Evolutionary conservation across 2,797 vertebrate genomes (phyloP).

Genomic region (Ibycter americanus): DNA sequence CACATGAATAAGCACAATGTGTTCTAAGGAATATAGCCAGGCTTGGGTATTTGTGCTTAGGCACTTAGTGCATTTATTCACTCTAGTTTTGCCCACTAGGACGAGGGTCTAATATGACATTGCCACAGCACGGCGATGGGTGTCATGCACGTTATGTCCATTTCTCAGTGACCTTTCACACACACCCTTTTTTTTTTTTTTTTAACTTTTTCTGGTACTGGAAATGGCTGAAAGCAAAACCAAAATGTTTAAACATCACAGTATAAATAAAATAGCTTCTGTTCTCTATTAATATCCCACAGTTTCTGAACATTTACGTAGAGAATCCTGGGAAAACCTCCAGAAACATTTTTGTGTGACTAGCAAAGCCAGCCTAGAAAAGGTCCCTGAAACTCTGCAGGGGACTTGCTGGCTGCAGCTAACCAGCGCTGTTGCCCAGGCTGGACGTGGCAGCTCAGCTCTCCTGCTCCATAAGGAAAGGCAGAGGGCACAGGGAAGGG

Average conservation of each 20-base stretch:
- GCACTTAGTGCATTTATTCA: background rate
- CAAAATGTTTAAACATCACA: background rate
- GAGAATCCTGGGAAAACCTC: background rate
- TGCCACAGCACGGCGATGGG: background rate
- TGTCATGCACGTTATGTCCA: background rate
- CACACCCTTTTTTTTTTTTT: no score
- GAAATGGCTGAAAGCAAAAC: background rate
- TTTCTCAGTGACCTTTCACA: background rate
- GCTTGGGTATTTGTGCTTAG: background rate
- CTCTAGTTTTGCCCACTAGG: background rate
- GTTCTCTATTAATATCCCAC: background rate
- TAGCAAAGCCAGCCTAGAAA: background rate
- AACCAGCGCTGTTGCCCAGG: fast-evolving
- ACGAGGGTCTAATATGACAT: background rate
- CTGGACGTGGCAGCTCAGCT: background rate
- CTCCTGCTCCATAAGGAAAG: background rate
- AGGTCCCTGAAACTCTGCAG: background rate
- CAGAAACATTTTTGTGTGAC: background rate
- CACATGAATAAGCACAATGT: fast-evolving
- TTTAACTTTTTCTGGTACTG: background rate
- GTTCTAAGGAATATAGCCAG: background rate
- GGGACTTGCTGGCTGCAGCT: background rate
- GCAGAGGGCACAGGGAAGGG: background rate
- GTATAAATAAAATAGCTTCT: background rate
- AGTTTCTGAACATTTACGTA: background rate